Conservation (phyloP, 1,140 invertebrate genomes). For the Drosophila yakuba region DNA sequence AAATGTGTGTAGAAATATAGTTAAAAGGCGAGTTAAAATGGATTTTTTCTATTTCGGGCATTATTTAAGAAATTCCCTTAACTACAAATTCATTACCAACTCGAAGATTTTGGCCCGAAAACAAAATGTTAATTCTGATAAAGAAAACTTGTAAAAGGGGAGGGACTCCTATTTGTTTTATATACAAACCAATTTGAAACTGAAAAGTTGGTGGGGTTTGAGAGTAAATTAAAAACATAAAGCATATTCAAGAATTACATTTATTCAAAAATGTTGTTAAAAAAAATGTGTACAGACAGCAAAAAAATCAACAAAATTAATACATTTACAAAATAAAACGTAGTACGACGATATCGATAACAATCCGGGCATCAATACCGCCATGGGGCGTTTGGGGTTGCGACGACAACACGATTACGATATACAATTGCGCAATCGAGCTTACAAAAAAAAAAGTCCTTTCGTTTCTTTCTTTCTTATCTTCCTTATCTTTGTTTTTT, state of each 20-base stretch:
- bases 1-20: neutral
- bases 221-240: constrained; percentile 20
- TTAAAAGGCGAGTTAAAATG: neutral
- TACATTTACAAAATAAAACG: constrained; percentile 81
- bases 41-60: too few relatives aligned
- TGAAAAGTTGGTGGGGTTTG: neutral
- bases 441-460: constrained; percentile 39
- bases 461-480: constrained; percentile 20
- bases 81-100: too few relatives aligned
- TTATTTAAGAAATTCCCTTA: neutral
- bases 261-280: constrained; percentile 81
- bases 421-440: constrained; percentile 37
- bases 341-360: constrained; percentile 80
- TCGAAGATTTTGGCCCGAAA: neutral
- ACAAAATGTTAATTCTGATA: neutral
- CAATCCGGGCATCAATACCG: constrained; percentile 63
- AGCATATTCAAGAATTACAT: constrained; percentile 77
- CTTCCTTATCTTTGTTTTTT: constrained; percentile 18
- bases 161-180: neutral
- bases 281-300: constrained; percentile 82
- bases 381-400: constrained; percentile 47
- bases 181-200: constrained; percentile 25
- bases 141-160: neutral
- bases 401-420: constrained; percentile 42
- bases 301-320: constrained; percentile 83